Base-by-base conservation (phyloP, 2,113 vertebrate species). In the Oryzias celebensis region DNA sequence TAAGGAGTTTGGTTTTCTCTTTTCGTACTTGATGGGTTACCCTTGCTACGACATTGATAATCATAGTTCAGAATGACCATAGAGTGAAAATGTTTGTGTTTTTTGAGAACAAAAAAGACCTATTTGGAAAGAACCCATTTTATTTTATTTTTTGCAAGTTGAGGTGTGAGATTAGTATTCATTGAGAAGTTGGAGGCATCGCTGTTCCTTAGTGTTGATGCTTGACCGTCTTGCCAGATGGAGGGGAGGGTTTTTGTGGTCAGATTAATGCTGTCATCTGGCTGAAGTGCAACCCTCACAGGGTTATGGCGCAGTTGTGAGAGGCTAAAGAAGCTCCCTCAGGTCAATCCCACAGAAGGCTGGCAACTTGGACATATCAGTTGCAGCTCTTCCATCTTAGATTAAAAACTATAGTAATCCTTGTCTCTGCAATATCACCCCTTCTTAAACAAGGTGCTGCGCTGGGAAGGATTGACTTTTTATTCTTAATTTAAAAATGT, bases 201-300 rank as follows among this genome's bases (percentile, higher is more conserved):
- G 36, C 56, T 56, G 70, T 50, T 64, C 52, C 77, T 83, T 75
- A 64, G 69, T 78, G 59, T 50, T 82, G 85, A 77, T 70, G 79
- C 75, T 81, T 24, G 20, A 66, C 58, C 42, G 22, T 73, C 65
- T 69, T 20, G 43, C 64, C 87, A 88, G 87, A 88, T 85, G 88
- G 85, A 71, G 70, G 58, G 74, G 65, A 78, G 71, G 80, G 62
- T 73, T 20, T 52, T 61, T 72, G 62, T 68, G 71, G 69, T 61
- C 83, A 80, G 86, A 82, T 85, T 86, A 86, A 78, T 70, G 68
- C 60, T 64, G 80, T 86, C 80, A 86, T 86, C 76, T 81, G 77
- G 77, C 68, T 61, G 72, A 83, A 71, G 82, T 85, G 82, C 69
- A 84, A 80, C 82, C 56, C 65, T 70, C 57, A 17, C 58, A 43